Evolutionary conservation across 2,888 invertebrate genomes (phyloP).

Genomic region (Temnothorax ravouxi): DNA sequence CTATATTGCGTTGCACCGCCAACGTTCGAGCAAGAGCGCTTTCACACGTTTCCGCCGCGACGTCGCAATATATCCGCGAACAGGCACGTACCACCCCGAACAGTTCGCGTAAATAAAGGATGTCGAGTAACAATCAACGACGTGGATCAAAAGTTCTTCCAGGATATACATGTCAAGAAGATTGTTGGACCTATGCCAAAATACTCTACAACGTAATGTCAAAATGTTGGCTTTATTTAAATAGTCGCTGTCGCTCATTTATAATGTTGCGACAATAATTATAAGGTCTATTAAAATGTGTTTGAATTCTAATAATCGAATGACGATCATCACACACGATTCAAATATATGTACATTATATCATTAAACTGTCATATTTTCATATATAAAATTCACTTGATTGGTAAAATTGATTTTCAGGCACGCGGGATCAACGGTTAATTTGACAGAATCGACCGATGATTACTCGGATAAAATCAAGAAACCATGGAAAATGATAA

Average conservation of each 20-base stretch:
- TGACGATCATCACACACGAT: background rate
- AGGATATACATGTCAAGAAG: slow-evolving; percentile 78
- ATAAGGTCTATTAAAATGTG: background rate
- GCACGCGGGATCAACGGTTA: slow-evolving; percentile 69
- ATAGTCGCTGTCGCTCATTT: slow-evolving; percentile 57
- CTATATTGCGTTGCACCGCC: slow-evolving; percentile 95
- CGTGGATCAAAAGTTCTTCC: slow-evolving; percentile 90
- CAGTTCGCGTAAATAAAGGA: slow-evolving; percentile 88
- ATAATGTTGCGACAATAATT: slow-evolving; percentile 60
- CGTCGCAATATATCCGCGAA: slow-evolving; percentile 85
- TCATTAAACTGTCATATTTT: slow-evolving; percentile 9
- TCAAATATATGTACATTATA: slow-evolving; percentile 18
- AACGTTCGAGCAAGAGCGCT: slow-evolving; percentile 88
- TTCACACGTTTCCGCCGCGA: slow-evolving; percentile 88
- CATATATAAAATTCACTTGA: slow-evolving; percentile 37
- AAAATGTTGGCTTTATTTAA: slow-evolving; percentile 61
- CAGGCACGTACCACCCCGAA: slow-evolving; percentile 87
- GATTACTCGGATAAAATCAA: slow-evolving; percentile 72
- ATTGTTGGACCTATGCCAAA: slow-evolving; percentile 66
- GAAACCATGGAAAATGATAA: slow-evolving; percentile 93
- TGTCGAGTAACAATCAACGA: slow-evolving; percentile 87
- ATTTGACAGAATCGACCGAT: slow-evolving; percentile 70
- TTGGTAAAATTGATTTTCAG: slow-evolving; percentile 60
- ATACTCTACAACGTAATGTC: slow-evolving; percentile 67
- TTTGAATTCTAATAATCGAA: background rate